Evolutionary conservation across 2,797 vertebrate species (phyloP).

Genomic region (Sebastes ruberrimus): DNA sequence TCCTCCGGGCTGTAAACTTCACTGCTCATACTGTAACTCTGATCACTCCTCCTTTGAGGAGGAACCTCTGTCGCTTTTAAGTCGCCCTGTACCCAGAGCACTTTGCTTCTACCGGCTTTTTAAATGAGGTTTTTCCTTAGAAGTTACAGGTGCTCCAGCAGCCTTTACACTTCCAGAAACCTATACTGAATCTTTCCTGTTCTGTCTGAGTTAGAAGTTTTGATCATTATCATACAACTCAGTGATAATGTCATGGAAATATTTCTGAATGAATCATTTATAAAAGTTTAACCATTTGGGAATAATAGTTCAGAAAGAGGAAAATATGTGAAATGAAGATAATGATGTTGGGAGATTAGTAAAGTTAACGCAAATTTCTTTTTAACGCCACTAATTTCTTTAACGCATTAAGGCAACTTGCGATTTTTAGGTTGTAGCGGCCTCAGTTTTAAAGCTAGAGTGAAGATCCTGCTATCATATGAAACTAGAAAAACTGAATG

Average conservation of each 20-base stretch:
- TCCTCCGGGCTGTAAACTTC: constrained; percentile 6
- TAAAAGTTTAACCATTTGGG: neutral
- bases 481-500: too few species aligned
- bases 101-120: constrained; percentile 25
- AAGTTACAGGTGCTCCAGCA: constrained; percentile 1
- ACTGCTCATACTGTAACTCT: neutral
- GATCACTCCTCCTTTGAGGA: constrained; percentile 22
- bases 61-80: constrained; percentile 18
- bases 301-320: constrained; percentile 1
- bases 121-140: constrained; percentile 43
- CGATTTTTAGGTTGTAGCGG: too few species aligned
- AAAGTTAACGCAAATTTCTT: too few species aligned
- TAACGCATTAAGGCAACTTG: too few species aligned
- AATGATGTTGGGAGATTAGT: neutral
- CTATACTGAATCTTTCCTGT: neutral
- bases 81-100: neutral
- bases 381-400: too few species aligned
- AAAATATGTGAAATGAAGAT: constrained; percentile 16
- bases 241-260: constrained; percentile 18
- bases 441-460: too few species aligned
- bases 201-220: constrained; percentile 16
- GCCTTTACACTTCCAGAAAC: neutral
- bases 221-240: constrained; percentile 8
- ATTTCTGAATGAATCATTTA: constrained; percentile 20
- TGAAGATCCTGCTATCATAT: fast-evolving